Evolutionary conservation across 2,888 invertebrate species (phyloP), one percentile per base, ranked within the genome.

Genomic region (Polylopha cassiicola): DNA sequence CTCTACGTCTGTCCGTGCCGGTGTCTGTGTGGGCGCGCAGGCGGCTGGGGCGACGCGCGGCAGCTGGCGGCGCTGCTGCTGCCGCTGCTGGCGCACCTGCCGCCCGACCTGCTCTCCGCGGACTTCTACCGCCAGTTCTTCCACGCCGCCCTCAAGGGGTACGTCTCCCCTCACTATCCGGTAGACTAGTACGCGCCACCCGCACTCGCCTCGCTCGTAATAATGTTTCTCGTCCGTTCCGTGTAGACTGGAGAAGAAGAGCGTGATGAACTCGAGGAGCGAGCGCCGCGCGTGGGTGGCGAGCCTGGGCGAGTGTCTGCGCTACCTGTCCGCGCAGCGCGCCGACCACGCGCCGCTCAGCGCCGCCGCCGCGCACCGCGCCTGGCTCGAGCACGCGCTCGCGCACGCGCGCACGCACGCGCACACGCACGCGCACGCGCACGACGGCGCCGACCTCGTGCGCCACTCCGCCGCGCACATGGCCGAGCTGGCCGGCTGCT

Each of bases 31-130:
- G n/a, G n/a, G n/a, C n/a, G n/a, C n/a, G 2, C 41, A 77, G 94
- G 92, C 31, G 95, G 93, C 0, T 89, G 92, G 77, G 93, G 93
- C 14, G 93, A 91, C 71, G 94, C 95, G 4, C 76, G 86, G 33
- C 85, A 89, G 4, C 87, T 95, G 51, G 91, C 90, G 43, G 92
- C 92, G 10, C 90, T 92, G 69, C 70, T 97, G 38, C 75, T 95
- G 37, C 94, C 95, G 5, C 84, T 97, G 44, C 64, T 97, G 29
- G 92, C 93, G 2, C 87, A 89, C 54, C 76, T 94, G 51, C 91
- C 92, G 3, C 70, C 75, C 9, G 78, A 87, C 13, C 54, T 86
- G 36, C 68, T 85, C 29, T 75, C 82, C 13, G 72, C 74, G 15
- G 73, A 84, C 9, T 90, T 94, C 53, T 91, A 90, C 52, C 65